phyloP scores from a whole-genome alignment of 2,888 invertebrate genomes.

The Lycia hirtaria region DNA sequence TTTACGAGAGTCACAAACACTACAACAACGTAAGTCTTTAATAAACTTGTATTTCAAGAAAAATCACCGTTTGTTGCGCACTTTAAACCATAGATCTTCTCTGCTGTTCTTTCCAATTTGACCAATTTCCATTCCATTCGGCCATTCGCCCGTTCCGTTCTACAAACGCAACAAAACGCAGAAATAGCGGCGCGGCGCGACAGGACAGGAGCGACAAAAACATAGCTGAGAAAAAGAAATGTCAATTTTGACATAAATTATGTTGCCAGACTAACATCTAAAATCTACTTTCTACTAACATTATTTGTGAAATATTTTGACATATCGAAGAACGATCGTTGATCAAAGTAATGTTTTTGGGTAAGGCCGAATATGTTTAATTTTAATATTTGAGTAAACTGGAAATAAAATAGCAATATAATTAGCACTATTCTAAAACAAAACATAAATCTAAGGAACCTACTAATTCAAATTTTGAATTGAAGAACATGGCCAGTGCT shows the following conservation, averaged over 20 bases:
- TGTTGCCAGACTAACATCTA: neutral
- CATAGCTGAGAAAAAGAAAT: neutral
- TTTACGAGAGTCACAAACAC: slow-evolving; percentile 20
- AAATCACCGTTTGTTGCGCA: slow-evolving; percentile 62
- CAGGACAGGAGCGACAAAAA: too few relatives aligned
- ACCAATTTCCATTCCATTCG: too few relatives aligned
- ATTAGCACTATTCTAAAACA: too few relatives aligned
- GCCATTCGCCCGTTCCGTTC: slow-evolving; percentile 46
- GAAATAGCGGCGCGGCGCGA: slow-evolving; percentile 6
- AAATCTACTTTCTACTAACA: neutral
- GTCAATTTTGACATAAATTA: slow-evolving; percentile 1
- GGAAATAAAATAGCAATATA: too few relatives aligned
- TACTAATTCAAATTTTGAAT: too few relatives aligned
- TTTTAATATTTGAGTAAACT: too few relatives aligned
- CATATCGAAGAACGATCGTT: too few relatives aligned
- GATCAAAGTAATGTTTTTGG: too few relatives aligned
- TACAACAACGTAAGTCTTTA: slow-evolving; percentile 7
- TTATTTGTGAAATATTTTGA: too few relatives aligned
- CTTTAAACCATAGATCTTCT: slow-evolving; percentile 43
- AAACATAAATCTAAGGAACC: too few relatives aligned
- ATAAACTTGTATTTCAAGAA: slow-evolving; percentile 42
- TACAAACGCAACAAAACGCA: slow-evolving; percentile 27
- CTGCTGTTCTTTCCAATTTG: slow-evolving; percentile 44
- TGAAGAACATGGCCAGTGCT: too few relatives aligned
- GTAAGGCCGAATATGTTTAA: too few relatives aligned